Evolutionary conservation across 2,113 vertebrate species (phyloP).

Genomic region (Grammatotria lemairii): DNA sequence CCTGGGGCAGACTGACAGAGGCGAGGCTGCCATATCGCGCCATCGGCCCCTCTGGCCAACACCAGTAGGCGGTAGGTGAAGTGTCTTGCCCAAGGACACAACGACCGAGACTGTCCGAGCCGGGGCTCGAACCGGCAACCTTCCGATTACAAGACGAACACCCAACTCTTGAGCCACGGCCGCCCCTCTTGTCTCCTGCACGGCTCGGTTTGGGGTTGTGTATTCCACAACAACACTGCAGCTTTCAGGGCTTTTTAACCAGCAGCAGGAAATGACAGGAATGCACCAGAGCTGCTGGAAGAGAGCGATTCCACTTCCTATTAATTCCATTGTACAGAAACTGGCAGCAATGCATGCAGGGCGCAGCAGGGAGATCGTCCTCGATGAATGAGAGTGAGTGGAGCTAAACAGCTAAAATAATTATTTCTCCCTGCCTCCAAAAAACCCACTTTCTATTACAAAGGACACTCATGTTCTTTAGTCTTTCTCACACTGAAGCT

Average conservation of each 20-base stretch:
- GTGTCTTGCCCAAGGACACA: rapidly evolving
- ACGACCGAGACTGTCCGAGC: rapidly evolving
- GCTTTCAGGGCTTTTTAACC: neutral
- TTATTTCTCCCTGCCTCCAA: neutral
- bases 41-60: rapidly evolving
- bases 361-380: neutral
- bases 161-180: neutral
- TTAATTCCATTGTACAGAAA: neutral
- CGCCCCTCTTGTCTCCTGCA: neutral
- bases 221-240: neutral
- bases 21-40: rapidly evolving
- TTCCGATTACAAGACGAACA: rapidly evolving
- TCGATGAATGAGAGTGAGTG: neutral
- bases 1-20: rapidly evolving
- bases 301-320: neutral
- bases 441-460: neutral
- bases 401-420: neutral
- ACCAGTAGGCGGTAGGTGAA: neutral
- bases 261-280: neutral
- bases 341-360: neutral
- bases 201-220: neutral
- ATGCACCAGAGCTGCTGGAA: neutral
- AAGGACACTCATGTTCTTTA: neutral
- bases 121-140: rapidly evolving
- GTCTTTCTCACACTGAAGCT: neutral